These are phyloP conservation scores for Azemiops feae DNA, from an alignment of 2,113 vertebrate genomes.

Conservation along the genomic window DNA sequence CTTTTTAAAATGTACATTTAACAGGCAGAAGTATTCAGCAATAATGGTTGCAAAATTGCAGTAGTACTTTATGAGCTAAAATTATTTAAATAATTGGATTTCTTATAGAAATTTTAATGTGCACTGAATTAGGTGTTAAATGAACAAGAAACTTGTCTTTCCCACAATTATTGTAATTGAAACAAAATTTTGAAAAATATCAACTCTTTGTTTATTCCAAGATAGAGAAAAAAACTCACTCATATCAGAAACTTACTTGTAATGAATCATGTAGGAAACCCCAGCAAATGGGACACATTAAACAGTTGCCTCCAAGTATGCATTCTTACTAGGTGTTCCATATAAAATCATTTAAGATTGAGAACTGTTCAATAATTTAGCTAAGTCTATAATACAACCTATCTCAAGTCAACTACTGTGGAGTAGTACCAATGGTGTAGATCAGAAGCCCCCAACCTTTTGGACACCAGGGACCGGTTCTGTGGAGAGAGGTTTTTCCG, in stretches of 20 bases:
- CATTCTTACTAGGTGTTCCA: neutral
- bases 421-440: neutral
- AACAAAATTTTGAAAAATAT: neutral
- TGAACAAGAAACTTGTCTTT: conserved; percentile 27
- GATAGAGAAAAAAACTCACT: neutral
- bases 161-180: neutral
- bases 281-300: neutral
- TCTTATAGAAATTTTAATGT: conserved; percentile 33
- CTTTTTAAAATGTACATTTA: conserved; percentile 22
- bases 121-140: conserved; percentile 10
- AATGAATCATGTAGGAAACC: neutral
- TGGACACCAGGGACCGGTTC: no score
- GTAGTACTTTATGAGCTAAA: conserved; percentile 38
- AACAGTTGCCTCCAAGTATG: neutral
- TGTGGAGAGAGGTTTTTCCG: no score
- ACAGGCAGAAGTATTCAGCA: conserved; percentile 24
- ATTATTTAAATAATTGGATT: conserved; percentile 25
- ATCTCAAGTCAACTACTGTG: neutral
- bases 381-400: neutral
- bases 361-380: neutral
- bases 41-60: conserved; percentile 42
- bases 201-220: neutral
- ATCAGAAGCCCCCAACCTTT: no score
- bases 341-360: neutral
- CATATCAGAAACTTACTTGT: neutral